phyloP scores from a whole-genome alignment of 2,888 invertebrate genomes.

The Caenorhabditis doughertyi region DNA sequence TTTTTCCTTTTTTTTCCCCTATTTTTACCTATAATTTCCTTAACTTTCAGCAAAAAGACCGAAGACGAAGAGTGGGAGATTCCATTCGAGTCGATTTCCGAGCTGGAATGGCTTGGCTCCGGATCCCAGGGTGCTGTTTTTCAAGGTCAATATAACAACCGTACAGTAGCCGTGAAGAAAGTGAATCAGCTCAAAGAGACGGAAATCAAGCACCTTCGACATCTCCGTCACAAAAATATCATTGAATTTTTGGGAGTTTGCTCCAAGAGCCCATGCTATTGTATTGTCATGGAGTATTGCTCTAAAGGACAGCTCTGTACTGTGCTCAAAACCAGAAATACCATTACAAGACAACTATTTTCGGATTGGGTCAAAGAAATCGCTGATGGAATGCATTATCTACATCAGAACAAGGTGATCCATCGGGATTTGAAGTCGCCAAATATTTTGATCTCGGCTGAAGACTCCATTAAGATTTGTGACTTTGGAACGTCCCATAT shows the following conservation, averaged over 20 bases:
- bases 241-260: constrained; percentile 88
- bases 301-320: constrained; percentile 95
- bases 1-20: background rate
- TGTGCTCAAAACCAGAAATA: constrained; percentile 86
- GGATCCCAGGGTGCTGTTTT: constrained; percentile 95
- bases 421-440: constrained; percentile 99
- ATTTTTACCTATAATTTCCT: too few relatives aligned
- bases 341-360: constrained; percentile 28
- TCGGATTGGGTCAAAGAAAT: constrained; percentile 88
- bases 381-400: constrained; percentile 95
- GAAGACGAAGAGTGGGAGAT: constrained; percentile 90
- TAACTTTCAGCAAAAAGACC: constrained; percentile 33
- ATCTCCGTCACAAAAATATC: constrained; percentile 96
- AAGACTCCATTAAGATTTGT: constrained; percentile 90
- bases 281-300: constrained; percentile 98
- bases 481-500: constrained; percentile 93
- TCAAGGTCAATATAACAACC: constrained; percentile 87
- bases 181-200: constrained; percentile 94
- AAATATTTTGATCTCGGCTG: constrained; percentile 86
- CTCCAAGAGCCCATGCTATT: constrained; percentile 92
- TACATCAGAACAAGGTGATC: constrained; percentile 96
- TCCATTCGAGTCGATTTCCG: constrained; percentile 92
- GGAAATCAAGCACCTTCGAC: constrained; percentile 92
- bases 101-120: constrained; percentile 93
- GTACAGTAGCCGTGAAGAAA: constrained; percentile 96